Evolutionary conservation across 2,113 vertebrate species (phyloP).

Genomic region (Gallinago undulata): DNA sequence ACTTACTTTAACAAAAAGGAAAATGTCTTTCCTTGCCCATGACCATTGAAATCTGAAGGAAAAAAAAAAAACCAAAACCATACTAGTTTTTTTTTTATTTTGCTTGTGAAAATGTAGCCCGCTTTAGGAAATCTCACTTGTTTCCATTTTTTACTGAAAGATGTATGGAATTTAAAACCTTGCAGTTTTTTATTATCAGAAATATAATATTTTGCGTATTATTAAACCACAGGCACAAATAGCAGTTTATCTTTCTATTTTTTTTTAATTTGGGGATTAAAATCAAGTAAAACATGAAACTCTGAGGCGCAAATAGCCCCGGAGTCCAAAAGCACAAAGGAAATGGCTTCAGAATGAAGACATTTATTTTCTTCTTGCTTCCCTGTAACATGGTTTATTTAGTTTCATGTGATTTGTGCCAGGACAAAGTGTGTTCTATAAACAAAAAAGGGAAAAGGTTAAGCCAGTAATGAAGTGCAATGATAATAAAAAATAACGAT

Average conservation of each 20-base stretch:
- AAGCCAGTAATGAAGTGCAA: neutral
- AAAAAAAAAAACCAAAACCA: neutral
- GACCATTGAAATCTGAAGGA: neutral
- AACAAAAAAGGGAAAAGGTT: constrained; percentile 7
- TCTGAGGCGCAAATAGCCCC: neutral
- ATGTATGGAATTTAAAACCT: neutral
- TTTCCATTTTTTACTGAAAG: neutral
- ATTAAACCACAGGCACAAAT: neutral
- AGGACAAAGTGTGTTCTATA: constrained; percentile 8
- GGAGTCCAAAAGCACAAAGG: neutral
- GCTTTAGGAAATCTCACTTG: neutral
- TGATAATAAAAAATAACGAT: neutral
- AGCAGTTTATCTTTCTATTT: neutral
- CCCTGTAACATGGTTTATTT: constrained; percentile 2
- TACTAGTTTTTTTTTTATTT: neutral
- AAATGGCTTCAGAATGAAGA: constrained; percentile 40
- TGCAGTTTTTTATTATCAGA: neutral
- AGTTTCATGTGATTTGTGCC: constrained; percentile 35
- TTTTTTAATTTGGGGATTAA: neutral
- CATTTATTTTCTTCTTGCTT: constrained; percentile 40
- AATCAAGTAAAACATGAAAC: neutral
- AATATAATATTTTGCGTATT: neutral
- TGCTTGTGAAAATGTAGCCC: neutral
- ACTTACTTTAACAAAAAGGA: neutral
- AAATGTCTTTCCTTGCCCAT: neutral